Base-by-base conservation (phyloP, 2,797 vertebrate species). In the Peromyscus attwateri region DNA sequence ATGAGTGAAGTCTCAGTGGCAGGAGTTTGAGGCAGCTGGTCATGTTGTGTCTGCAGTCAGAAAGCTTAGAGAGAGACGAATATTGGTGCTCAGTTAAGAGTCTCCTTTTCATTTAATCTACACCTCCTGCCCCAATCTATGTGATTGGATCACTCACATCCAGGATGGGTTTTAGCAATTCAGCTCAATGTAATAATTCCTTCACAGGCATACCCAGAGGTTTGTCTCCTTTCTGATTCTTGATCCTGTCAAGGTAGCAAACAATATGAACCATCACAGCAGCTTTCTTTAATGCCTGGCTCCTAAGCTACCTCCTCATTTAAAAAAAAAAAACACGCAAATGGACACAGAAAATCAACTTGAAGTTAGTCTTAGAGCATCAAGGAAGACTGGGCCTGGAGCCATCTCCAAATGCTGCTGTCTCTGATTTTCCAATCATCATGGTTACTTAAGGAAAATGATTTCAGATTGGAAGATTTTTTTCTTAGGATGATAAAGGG, bases 401-500 rank as follows among this genome's bases (percentile, higher is more conserved):
- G n/a, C 25, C 46, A 31, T 95, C 62, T 40, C 29, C 87, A 95
- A 92, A 89, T 57, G 37, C 60, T 77, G 25, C 17, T 89, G 64
- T 92, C 43, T 94, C 60, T 76, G 34, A 49, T 87, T 92, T 93
- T 94, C 34, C 29, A 64, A 60, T 68, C 66, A 62, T 66, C 12
- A 27, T 93, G 46, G 83, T 92, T 87, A 62, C 81, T 68, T 91
- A 81, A 92, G 29, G 57, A 81, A 95, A 91, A 62, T 40, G 4
- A 81, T 84, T 96, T 88, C 21, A 27, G 25, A 27, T 37, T 31
- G 27, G 40, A 95, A 96, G 11, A 77, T 66, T 88, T 19, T 97
- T 23, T 70, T 91, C 73, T 75, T 64, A 95, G 43, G 12, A 91
- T 49, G 73, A 76, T 40, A 27, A 90, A 91, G 55, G 19, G 34